A percentile compares a stretch with the other conserved stretches of the same genome.
Conservation (phyloP, 2,888 invertebrate genomes). For the Omphaloscelis lunosa region DNA sequence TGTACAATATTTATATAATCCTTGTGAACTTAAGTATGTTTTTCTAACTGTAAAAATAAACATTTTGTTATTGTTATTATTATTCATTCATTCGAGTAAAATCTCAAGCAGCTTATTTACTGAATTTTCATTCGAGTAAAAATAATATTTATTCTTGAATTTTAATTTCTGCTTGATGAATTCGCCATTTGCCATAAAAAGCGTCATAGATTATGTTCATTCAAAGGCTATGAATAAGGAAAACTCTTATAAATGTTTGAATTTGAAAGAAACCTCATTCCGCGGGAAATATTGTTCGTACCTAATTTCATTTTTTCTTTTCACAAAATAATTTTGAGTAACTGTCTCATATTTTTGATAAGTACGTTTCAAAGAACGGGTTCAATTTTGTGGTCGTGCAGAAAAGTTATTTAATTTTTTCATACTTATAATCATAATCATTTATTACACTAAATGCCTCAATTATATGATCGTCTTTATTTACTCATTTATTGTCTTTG, state of each 20-base stretch:
- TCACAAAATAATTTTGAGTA: background rate
- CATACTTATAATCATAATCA: too few species aligned
- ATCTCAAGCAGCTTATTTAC: constrained; percentile 2
- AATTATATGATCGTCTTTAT: too few species aligned
- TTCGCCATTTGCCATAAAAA: constrained; percentile 15
- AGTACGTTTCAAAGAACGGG: background rate
- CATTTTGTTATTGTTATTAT: too few species aligned
- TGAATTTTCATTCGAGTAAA: background rate
- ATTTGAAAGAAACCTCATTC: constrained; percentile 7
- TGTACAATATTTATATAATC: too few species aligned
- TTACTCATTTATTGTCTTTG: too few species aligned
- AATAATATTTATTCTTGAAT: constrained; percentile 7
- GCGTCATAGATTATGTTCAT: constrained; percentile 21
- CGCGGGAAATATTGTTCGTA: background rate
- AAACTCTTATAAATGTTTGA: constrained; percentile 11
- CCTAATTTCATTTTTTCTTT: background rate
- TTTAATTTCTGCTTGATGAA: constrained; percentile 8
- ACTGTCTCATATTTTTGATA: background rate
- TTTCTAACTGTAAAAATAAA: too few species aligned
- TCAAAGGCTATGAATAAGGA: constrained; percentile 15
- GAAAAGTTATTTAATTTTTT: background rate
- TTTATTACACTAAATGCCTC: too few species aligned
- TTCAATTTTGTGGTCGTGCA: too few species aligned
- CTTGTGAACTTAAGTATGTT: too few species aligned
- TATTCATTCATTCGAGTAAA: background rate